Conservation (phyloP, 2,797 vertebrate genomes). For the Labroides dimidiatus region DNA sequence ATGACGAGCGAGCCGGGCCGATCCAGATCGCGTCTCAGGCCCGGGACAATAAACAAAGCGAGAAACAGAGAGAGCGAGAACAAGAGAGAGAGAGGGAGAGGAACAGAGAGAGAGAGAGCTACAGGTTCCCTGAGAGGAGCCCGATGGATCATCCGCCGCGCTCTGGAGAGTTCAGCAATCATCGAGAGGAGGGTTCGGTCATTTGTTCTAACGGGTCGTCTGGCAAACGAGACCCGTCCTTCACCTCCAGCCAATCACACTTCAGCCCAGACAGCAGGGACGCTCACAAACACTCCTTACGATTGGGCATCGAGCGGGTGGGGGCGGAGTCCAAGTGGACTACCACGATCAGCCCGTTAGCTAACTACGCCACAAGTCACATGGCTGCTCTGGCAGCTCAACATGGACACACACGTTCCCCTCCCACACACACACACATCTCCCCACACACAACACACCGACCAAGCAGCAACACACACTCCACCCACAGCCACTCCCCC, state of each 20-base stretch:
- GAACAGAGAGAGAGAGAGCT: slow-evolving; percentile 68
- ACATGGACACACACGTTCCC: slow-evolving; percentile 84
- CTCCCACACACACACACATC: slow-evolving; percentile 61
- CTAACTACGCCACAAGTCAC: slow-evolving; percentile 93
- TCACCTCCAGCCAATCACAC: slow-evolving; percentile 79
- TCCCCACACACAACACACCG: slow-evolving; percentile 67
- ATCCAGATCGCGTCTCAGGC: slow-evolving; percentile 96
- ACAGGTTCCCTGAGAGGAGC: slow-evolving; percentile 82
- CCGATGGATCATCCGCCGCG: slow-evolving; percentile 77
- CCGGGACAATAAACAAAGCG: slow-evolving; percentile 79
- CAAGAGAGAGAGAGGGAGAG: slow-evolving; percentile 42
- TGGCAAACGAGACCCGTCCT: slow-evolving; percentile 82
- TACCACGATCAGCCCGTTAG: slow-evolving; percentile 87
- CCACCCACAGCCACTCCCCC: slow-evolving; percentile 71
- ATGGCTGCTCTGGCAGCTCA: slow-evolving; percentile 94
- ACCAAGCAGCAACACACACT: slow-evolving; percentile 55
- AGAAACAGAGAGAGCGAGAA: slow-evolving; percentile 56
- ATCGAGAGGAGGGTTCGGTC: slow-evolving; percentile 92
- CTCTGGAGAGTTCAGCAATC: slow-evolving; percentile 83
- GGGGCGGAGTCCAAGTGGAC: slow-evolving; percentile 91
- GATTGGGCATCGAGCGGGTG: slow-evolving; percentile 82
- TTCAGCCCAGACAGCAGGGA: slow-evolving; percentile 88
- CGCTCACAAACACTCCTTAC: slow-evolving; percentile 86
- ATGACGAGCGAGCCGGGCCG: slow-evolving; percentile 91
- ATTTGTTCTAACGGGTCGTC: slow-evolving; percentile 90